phyloP scores from a whole-genome alignment of 2,797 vertebrate genomes.

The Molossus alvarezi region DNA sequence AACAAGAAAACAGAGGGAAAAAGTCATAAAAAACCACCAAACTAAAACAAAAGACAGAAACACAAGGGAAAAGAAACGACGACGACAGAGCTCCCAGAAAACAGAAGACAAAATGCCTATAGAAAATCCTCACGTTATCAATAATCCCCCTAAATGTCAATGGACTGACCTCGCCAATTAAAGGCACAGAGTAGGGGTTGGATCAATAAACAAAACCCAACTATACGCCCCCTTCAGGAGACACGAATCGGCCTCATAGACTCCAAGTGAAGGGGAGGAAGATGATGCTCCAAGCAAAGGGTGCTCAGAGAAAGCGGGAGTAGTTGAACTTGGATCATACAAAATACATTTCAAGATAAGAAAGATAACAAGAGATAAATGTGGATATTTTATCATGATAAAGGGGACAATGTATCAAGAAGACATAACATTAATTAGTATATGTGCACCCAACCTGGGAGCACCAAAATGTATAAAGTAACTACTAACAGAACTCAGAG shows the following conservation, averaged over 20 bases:
- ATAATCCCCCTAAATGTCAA: not conserved
- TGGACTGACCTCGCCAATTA: not conserved
- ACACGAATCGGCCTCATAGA: not conserved
- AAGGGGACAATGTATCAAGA: no score
- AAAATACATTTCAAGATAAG: no score
- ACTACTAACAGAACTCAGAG: no score
- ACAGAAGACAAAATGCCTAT: not conserved
- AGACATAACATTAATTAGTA: no score
- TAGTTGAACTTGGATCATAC: no score
- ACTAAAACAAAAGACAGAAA: not conserved
- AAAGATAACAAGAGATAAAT: no score
- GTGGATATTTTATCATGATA: no score
- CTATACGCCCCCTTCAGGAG: not conserved
- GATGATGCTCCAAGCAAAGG: no score
- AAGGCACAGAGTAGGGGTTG: not conserved
- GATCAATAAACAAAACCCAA: not conserved
- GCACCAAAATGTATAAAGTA: no score
- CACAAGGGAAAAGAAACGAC: not conserved
- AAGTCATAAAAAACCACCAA: not conserved
- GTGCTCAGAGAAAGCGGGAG: no score
- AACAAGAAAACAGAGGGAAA: not conserved
- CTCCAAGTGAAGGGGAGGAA: not conserved
- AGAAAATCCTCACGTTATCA: not conserved
- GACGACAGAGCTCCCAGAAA: not conserved
- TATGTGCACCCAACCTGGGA: no score